Evolutionary conservation across 2,888 invertebrate genomes (phyloP).

Genomic region (Euzetes globulus): DNA sequence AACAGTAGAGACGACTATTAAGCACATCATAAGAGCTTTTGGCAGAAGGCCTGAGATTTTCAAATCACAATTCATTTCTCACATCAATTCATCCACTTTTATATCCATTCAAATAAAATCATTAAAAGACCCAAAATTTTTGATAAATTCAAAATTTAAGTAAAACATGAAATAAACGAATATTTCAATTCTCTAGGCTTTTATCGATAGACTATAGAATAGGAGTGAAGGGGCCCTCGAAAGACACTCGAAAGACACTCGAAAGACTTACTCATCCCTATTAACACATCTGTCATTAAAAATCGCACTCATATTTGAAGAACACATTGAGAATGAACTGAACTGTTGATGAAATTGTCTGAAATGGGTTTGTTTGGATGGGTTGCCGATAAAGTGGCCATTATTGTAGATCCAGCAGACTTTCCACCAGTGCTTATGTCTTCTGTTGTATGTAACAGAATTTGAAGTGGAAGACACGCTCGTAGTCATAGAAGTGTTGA

Average conservation of each 20-base stretch:
- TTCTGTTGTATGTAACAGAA: background rate
- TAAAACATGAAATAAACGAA: background rate
- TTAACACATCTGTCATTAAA: slow-evolving; percentile 18
- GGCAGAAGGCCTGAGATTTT: no score
- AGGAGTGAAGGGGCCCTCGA: no score
- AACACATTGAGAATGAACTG: slow-evolving; percentile 2
- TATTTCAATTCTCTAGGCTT: no score
- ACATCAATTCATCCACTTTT: background rate
- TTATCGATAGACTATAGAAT: background rate
- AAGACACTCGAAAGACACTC: background rate
- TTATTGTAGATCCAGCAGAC: slow-evolving; percentile 41
- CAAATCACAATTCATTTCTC: background rate
- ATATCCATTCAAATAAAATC: background rate
- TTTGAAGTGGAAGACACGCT: background rate
- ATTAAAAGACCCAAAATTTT: background rate
- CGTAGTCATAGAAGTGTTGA: background rate
- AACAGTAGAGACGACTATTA: background rate
- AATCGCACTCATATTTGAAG: background rate
- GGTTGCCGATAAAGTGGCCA: background rate
- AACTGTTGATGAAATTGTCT: slow-evolving; percentile 21
- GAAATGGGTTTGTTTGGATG: background rate
- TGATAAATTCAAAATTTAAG: no score
- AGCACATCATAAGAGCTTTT: background rate
- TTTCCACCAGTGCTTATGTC: slow-evolving; percentile 40
- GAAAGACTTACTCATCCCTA: slow-evolving; percentile 26